Conservation (phyloP, 2,888 invertebrate genomes). For the Brachyptera putata region DNA sequence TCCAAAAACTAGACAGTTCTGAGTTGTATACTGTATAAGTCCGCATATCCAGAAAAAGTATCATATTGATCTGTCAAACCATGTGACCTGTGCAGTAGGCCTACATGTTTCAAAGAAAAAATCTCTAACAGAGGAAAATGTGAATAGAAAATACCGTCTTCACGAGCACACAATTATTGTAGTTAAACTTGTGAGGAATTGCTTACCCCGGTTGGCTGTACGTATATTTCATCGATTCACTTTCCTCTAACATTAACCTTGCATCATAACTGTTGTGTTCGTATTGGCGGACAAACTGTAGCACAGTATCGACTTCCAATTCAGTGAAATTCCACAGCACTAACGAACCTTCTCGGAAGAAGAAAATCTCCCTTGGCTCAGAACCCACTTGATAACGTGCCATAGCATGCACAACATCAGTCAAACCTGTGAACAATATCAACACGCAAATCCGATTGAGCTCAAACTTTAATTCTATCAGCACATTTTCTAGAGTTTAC, state of each 20-base stretch:
- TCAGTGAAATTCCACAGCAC: slow-evolving; percentile 89
- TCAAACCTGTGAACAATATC: slow-evolving; percentile 36
- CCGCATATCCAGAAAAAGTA: no score
- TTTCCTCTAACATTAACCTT: slow-evolving; percentile 67
- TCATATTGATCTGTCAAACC: no score
- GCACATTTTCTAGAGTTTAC: no score
- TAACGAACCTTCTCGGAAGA: slow-evolving; percentile 85
- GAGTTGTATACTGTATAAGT: no score
- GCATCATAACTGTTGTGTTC: slow-evolving; percentile 67
- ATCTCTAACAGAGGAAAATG: no score
- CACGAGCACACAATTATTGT: no score
- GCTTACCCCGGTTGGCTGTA: slow-evolving; percentile 54
- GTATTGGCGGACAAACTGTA: slow-evolving; percentile 65
- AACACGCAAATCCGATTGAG: no score
- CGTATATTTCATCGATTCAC: slow-evolving; percentile 78
- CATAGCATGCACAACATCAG: slow-evolving; percentile 77
- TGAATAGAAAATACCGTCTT: no score
- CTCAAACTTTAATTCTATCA: no score
- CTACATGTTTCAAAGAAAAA: no score
- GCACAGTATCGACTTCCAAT: slow-evolving; percentile 69
- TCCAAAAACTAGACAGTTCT: no score
- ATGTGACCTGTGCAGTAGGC: no score
- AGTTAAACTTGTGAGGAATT: not conserved
- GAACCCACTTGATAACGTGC: slow-evolving; percentile 74
- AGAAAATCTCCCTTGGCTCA: slow-evolving; percentile 81